Percentiles rank a stretch among this genome's conserved stretches.
Evolutionary conservation across 2,888 invertebrate species (phyloP).

Genomic region (Drosophila formosana): DNA sequence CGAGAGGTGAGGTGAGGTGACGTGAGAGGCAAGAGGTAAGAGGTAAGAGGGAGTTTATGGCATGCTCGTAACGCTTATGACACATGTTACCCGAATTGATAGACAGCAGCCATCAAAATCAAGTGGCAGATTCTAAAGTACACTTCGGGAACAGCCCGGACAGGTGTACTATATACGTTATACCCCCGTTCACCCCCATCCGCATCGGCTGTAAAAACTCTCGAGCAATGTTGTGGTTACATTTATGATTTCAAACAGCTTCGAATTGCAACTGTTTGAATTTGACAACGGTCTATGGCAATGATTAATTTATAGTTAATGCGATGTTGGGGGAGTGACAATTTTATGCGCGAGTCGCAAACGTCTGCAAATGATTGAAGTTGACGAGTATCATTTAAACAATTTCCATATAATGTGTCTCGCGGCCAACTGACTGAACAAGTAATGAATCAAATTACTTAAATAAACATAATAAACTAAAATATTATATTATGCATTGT

Average conservation of each 20-base stretch:
- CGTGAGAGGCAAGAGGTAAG: background rate
- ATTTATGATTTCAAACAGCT: background rate
- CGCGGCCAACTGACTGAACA: background rate
- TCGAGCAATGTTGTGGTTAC: background rate
- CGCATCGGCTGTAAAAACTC: background rate
- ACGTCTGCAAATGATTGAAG: background rate
- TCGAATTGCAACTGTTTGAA: background rate
- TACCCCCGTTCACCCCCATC: background rate
- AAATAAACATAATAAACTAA: too few species aligned
- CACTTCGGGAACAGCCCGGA: background rate
- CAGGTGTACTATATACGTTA: background rate
- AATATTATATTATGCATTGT: background rate
- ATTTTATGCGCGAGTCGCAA: background rate
- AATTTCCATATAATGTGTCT: too few species aligned
- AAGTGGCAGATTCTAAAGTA: conserved; percentile 57
- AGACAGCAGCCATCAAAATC: conserved; percentile 69
- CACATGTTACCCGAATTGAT: conserved; percentile 72
- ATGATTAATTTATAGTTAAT: background rate
- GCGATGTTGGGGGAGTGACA: background rate
- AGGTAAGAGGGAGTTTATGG: conserved; percentile 16
- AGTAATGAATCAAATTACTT: too few species aligned
- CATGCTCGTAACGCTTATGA: conserved; percentile 73
- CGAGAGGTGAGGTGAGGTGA: background rate
- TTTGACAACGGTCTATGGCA: background rate
- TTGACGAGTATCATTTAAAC: background rate